Evolutionary conservation across 2,113 vertebrate species (phyloP), one percentile per base, ranked within the genome.

Genomic region (Mesitornis unicolor): DNA sequence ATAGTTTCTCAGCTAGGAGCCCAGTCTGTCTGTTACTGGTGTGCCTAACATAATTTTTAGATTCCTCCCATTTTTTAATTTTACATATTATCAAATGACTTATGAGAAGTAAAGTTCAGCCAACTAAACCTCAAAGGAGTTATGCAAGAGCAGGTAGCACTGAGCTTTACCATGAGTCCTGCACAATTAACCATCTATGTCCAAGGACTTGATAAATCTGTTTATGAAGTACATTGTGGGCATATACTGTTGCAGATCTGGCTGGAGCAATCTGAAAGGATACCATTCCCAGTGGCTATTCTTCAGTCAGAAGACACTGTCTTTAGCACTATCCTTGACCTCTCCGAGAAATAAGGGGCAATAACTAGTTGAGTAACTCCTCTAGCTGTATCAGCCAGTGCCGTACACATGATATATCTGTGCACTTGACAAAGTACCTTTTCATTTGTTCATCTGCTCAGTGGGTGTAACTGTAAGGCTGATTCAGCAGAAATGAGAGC

Each of bases 401-500:
- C 76, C 68, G n/a, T 14, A 26, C 6, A 35, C 20, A 38, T 4
- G 31, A 48, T 77, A n/a, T 17, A 80, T 74, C 60, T 79, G 43
- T 61, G 50, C 51, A 40, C 50, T 7, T 61, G 47, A 74, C 56
- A 60, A 38, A 86, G 47, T 22, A 5, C 20, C 77, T 11, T 45
- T 79, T 90, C 15, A 6, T 76, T 70, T 10, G 13, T 74, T 93
- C 82, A 11, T 61, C 78, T 47, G 73, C 60, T 79, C 75, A 63
- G 78, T 74, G 67, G 77, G 84, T 0, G 18, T 79, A 64, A 64
- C 35, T 67, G 33, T 18, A 22, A 43, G 59, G 87, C 88, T 93
- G 89, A 84, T 81, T 84, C 85, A 93, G 91, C 83, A 96, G 75
- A 90, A 95, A 90, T 10, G 43, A 47, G 54, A 94, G 82, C 63